Conservation (phyloP, 2,888 invertebrate genomes). For the Idaea biselata region DNA sequence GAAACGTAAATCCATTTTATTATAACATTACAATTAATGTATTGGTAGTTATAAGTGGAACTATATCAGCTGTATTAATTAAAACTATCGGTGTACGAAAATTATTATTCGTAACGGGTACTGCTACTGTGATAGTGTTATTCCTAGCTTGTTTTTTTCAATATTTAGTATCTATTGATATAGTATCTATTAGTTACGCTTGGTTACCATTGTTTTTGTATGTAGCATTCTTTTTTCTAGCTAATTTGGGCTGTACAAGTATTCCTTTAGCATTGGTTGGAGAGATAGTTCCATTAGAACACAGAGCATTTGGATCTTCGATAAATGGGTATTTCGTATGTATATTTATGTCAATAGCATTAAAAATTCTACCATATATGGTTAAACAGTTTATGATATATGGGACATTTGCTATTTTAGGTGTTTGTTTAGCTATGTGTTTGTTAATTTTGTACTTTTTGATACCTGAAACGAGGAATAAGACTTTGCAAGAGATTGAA, state of each 20-base stretch:
- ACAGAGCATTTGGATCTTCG: constrained; percentile 48
- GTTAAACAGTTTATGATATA: constrained; percentile 33
- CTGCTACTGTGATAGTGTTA: constrained; percentile 39
- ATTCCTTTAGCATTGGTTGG: constrained; percentile 57
- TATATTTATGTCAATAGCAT: constrained; percentile 35
- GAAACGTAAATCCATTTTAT: constrained; percentile 43
- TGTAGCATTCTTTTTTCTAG: constrained; percentile 47
- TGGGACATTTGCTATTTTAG: constrained; percentile 42
- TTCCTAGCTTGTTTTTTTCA: constrained; percentile 42
- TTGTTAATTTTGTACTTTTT: constrained; percentile 35
- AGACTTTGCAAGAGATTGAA: constrained; percentile 17
- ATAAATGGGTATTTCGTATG: constrained; percentile 43
- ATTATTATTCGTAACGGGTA: constrained; percentile 50
- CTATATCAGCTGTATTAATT: constrained; percentile 47
- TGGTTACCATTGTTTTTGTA: constrained; percentile 49
- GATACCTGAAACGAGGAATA: constrained; percentile 39
- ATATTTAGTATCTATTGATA: constrained; percentile 34
- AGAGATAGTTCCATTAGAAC: constrained; percentile 56
- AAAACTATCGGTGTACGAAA: constrained; percentile 49
- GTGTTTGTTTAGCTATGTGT: constrained; percentile 26
- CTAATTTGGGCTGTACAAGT: constrained; percentile 58
- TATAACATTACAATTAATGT: constrained; percentile 51
- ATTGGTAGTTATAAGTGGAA: constrained; percentile 45
- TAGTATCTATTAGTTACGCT: constrained; percentile 35
- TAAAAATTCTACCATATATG: constrained; percentile 45